Evolutionary conservation across 2,113 vertebrate species (phyloP), one percentile per base, ranked within the genome.

Genomic region (Pelecanoides urinatrix): DNA sequence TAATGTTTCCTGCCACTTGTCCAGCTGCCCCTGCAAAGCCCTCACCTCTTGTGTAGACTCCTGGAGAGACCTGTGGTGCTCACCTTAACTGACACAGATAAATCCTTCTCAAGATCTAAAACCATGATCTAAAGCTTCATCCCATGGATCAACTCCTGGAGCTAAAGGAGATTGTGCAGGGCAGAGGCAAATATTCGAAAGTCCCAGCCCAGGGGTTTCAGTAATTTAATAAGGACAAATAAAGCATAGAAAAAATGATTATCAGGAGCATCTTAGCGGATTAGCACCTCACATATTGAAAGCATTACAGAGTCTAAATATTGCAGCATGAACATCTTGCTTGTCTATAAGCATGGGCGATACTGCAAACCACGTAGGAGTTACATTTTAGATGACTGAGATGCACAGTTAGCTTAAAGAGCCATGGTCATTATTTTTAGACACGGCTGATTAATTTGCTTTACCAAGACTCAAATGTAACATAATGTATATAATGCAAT

Each of bases 401-500:
- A 88, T 61, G 61, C 82, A 74, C 23, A 77, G 84, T 70, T 92
- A 94, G 52, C 65, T 94, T 93, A 93, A 96, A 95, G 68, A 96
- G 79, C 52, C 68, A 78, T 0, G 49, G 88, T 81, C 73, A 96
- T 96, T 94, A 95, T 91, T 86, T 95, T 94, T 81, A 94, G 95
- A 93, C 92, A 96, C 0, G 47, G 83, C 7, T 86, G 86, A 95
- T 96, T 94, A 97, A 92, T 87, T 86, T 81, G 49, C 61, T 94
- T 97, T 96, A 94, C 92, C 68, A 93, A 88, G 75, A 81, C 56
- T 88, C 65, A 72, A 81, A 92, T 53, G 65, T 61, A 92, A 92
- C 79, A 56, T 93, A 93, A 97, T 55, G 83, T 96, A 96, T 96
- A 89, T 96, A 97, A 97, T 84, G 73, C 52, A 96, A 95, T 97